Evolutionary conservation across 2,888 invertebrate species (phyloP).

Genomic region (Caenorhabditis imperialis): DNA sequence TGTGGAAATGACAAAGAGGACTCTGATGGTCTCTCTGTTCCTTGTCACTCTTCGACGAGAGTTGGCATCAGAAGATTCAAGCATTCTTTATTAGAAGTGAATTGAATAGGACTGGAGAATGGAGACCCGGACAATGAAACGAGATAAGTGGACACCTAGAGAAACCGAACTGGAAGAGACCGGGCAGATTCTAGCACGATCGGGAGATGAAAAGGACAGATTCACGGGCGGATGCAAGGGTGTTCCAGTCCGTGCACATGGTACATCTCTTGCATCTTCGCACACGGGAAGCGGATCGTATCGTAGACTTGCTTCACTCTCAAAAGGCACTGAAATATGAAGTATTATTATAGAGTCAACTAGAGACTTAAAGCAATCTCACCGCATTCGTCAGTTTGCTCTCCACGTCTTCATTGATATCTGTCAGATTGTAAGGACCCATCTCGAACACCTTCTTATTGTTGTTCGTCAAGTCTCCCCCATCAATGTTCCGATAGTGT

Average conservation of each 20-base stretch:
- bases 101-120: too few species aligned
- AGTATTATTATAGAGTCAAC: neutral
- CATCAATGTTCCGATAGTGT: slow-evolving; percentile 16
- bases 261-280: slow-evolving; percentile 14
- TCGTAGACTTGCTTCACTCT: slow-evolving; percentile 32
- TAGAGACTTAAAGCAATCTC: neutral
- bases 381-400: slow-evolving; percentile 17
- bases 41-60: too few species aligned
- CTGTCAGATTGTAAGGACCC: slow-evolving; percentile 12
- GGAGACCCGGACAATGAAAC: too few species aligned
- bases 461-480: slow-evolving; percentile 8
- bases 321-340: slow-evolving; percentile 17
- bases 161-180: too few species aligned
- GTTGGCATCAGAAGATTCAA: too few species aligned
- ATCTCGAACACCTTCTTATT: slow-evolving; percentile 9
- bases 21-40: neutral
- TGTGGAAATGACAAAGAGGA: neutral
- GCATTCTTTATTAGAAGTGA: too few species aligned
- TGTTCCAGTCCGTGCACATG: slow-evolving; percentile 10
- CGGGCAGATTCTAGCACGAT: too few species aligned
- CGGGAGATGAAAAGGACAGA: too few species aligned
- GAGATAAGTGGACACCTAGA: too few species aligned
- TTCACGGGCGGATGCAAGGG: slow-evolving; percentile 3
- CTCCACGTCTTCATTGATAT: slow-evolving; percentile 6
- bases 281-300: slow-evolving; percentile 8